Evolutionary conservation across 2,797 vertebrate species (phyloP), one percentile per base, ranked within the genome.

Genomic region (Odontamblyopus rebecca): DNA sequence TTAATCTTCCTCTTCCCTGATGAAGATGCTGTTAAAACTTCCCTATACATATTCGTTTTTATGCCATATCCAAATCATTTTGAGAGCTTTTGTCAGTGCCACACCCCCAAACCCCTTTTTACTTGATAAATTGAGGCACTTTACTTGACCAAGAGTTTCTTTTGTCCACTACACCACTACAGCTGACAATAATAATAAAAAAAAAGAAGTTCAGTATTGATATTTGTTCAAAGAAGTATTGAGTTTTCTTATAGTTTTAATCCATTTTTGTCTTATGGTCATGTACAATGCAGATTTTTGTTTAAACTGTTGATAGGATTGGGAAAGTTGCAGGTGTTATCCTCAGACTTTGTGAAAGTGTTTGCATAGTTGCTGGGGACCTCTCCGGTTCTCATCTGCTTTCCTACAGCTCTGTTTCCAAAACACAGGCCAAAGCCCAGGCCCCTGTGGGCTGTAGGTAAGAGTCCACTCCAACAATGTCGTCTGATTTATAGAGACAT

Each of bases 381-480:
- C 79, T 82, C 65, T n/a, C 73, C 72, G 62, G 70, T 69, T 78
- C 66, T 85, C 83, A 83, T 89, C 80, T 89, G 87, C 80, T 87
- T 86, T 88, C 77, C 77, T 89, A 71, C 75, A 82, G 69, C 51
- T 65, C 69, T 78, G 85, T 85, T 89, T 86, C 89, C 88, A 85
- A 81, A 78, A 82, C 69, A 80, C 63, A 80, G 72, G 82, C 85
- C 87, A 86, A 86, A 86, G 73, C 73, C 80, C 57, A 73, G 78
- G 68, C 74, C 78, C 74, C 85, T 79, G 74, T 84, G 89, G 84
- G 80, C 74, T 85, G 76, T 71, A 89, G 87, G 86, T 87, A 78
- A 65, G 72, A 89, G 86, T 83, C 87, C 76, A 78, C 64, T 82
- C 78, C 74, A 85, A 76, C 62, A 30, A 63, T 67, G 68, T 80